A percentile compares a stretch with the other conserved stretches of the same genome.
Conservation (phyloP, 2,113 vertebrate genomes). For the Oreamnos americanus region DNA sequence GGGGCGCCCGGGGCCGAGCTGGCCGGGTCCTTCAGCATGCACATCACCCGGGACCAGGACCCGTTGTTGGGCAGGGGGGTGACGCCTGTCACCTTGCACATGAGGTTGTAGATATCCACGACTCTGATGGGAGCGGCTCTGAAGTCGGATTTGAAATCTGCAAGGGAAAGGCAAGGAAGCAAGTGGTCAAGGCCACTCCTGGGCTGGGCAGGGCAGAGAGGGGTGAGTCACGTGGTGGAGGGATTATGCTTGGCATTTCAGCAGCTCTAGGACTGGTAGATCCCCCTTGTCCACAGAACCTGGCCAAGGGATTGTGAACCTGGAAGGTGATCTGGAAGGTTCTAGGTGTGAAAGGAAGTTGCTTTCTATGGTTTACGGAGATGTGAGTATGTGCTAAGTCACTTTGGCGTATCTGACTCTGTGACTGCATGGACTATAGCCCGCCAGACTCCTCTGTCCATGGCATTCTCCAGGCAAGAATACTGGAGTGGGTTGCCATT, state of each 20-base stretch:
- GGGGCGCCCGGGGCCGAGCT: neutral
- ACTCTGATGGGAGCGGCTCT: constrained; percentile 87
- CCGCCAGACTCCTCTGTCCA: neutral
- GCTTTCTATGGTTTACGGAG: neutral
- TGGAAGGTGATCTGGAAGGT: neutral
- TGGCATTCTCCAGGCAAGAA: neutral
- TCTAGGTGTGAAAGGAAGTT: neutral
- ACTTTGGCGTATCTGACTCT: neutral
- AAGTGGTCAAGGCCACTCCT: neutral
- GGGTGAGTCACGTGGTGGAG: neutral
- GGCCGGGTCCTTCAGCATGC: constrained; percentile 82
- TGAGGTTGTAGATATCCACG: constrained; percentile 94
- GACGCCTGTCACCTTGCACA: constrained; percentile 88
- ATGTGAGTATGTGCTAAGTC: neutral
- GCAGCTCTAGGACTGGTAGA: neutral
- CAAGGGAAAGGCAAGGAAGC: constrained; percentile 41
- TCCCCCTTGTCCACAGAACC: fast-evolving
- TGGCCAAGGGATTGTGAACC: neutral
- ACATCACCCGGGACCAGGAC: constrained; percentile 92
- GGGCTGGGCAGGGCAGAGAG: neutral
- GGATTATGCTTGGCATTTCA: neutral
- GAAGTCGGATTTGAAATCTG: constrained; percentile 92
- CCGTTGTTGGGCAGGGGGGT: constrained; percentile 93
- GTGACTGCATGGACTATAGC: fast-evolving
- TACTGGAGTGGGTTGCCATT: neutral